phyloP scores from a whole-genome alignment of 2,113 vertebrate species.

The Numida meleagris region DNA sequence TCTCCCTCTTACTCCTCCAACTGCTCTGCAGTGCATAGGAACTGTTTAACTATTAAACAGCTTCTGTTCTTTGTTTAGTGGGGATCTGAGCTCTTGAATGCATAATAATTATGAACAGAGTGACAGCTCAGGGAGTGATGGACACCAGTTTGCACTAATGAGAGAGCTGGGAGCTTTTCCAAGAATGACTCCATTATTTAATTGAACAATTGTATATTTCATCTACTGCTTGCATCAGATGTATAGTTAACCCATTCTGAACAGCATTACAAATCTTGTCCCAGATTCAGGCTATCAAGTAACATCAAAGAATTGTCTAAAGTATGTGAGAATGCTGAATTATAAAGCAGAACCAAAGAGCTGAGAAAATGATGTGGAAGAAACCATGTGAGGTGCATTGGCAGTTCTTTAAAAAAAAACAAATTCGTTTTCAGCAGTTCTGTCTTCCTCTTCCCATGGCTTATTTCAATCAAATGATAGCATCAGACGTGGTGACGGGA shows the following conservation, averaged over 20 bases:
- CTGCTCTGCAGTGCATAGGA: neutral
- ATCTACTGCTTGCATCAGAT: conserved; percentile 5
- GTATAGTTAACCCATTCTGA: neutral
- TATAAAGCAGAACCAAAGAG: neutral
- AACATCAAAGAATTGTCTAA: neutral
- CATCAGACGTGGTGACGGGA: conserved; percentile 22
- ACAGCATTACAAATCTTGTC: neutral
- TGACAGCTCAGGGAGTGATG: conserved; percentile 19
- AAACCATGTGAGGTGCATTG: neutral
- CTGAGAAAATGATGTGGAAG: neutral
- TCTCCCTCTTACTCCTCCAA: neutral
- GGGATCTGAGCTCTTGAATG: conserved; percentile 6
- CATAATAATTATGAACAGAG: neutral
- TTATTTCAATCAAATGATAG: conserved; percentile 48
- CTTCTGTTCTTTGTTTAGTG: neutral
- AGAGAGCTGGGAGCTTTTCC: conserved; percentile 38
- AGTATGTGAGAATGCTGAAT: neutral
- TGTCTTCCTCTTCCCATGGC: neutral
- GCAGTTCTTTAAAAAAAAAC: neutral
- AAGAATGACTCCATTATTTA: conserved; percentile 39
- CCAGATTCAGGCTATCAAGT: neutral
- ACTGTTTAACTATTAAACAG: neutral
- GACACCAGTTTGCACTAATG: conserved; percentile 40
- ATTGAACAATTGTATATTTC: conserved; percentile 38
- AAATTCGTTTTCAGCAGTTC: neutral